These are phyloP conservation scores for Champsocephalus gunnari DNA, from an alignment of 2,797 vertebrate genomes.

Conservation along the genomic window DNA sequence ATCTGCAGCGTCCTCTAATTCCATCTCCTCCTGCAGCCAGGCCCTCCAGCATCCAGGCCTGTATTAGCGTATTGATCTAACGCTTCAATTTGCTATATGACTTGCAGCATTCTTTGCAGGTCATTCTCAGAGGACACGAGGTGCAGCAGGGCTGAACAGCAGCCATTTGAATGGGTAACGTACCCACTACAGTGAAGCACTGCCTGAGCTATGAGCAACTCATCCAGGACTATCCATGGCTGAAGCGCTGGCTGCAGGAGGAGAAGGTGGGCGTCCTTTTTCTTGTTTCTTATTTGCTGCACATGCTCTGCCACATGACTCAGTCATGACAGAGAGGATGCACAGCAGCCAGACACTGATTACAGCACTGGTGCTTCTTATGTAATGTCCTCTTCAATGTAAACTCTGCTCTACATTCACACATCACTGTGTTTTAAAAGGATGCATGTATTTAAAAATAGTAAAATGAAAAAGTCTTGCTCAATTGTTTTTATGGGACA, in stretches of 20 bases:
- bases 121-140: constrained; percentile 35
- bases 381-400: constrained; percentile 19
- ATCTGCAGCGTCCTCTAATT: constrained; percentile 54
- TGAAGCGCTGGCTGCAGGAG: constrained; percentile 80
- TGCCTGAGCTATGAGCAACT: constrained; percentile 92
- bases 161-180: constrained; percentile 87
- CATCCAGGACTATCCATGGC: constrained; percentile 88
- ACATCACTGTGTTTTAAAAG: not conserved
- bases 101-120: constrained; percentile 15
- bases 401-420: constrained; percentile 3
- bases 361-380: constrained; percentile 40
- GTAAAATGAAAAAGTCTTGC: not conserved
- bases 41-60: constrained; percentile 46
- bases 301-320: constrained; percentile 74
- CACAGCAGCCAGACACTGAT: constrained; percentile 25
- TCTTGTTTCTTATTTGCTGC: constrained; percentile 61
- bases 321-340: constrained; percentile 48
- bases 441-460: not conserved
- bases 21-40: constrained; percentile 49
- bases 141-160: constrained; percentile 38
- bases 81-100: constrained; percentile 19
- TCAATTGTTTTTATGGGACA: not conserved
- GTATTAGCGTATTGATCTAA: constrained; percentile 44
- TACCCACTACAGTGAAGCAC: constrained; percentile 91
- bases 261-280: constrained; percentile 85